A percentile compares a stretch with the other conserved stretches of the same genome.
These are phyloP conservation scores for Thalassophryne amazonica DNA, from an alignment of 2,797 vertebrate genomes.

Conservation along the genomic window DNA sequence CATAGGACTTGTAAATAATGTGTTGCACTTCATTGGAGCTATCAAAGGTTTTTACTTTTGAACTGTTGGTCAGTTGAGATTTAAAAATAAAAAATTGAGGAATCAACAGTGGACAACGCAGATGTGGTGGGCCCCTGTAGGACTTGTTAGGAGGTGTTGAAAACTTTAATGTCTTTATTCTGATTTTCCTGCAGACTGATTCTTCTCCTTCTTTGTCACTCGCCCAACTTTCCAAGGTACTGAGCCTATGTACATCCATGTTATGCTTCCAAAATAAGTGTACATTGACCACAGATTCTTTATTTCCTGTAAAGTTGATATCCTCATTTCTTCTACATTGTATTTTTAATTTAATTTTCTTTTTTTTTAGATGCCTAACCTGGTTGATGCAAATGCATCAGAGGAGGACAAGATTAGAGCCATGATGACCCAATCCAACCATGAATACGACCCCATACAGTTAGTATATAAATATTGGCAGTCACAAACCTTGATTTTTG, in stretches of 20 bases:
- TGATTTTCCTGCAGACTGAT: conserved; percentile 76
- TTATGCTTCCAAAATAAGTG: not conserved
- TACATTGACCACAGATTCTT: not conserved
- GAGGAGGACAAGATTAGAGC: conserved; percentile 99
- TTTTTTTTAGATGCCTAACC: conserved; percentile 92
- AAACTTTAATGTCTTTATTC: conserved; percentile 64
- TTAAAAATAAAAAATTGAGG: no score
- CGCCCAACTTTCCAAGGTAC: conserved; percentile 75
- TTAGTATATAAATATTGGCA: conserved; percentile 80
- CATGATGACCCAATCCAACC: conserved; percentile 98
- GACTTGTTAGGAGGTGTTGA: conserved; percentile 41
- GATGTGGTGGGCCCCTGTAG: conserved; percentile 52
- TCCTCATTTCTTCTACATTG: not conserved
- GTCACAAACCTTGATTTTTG: no score
- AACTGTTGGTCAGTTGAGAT: no score
- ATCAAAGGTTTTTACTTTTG: no score
- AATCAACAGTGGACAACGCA: no score
- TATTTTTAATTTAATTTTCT: not conserved
- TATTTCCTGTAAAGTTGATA: not conserved
- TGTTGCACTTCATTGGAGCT: no score
- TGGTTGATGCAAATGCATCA: conserved; percentile 98
- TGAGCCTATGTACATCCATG: not conserved
- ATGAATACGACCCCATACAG: conserved; percentile 97
- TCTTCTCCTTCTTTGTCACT: conserved; percentile 75
- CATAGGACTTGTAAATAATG: not conserved